A percentile compares a stretch with the other conserved stretches of the same genome.
These are phyloP conservation scores for Anadara kagoshimensis DNA, from an alignment of 1,140 invertebrate species.

Conservation along the genomic window DNA sequence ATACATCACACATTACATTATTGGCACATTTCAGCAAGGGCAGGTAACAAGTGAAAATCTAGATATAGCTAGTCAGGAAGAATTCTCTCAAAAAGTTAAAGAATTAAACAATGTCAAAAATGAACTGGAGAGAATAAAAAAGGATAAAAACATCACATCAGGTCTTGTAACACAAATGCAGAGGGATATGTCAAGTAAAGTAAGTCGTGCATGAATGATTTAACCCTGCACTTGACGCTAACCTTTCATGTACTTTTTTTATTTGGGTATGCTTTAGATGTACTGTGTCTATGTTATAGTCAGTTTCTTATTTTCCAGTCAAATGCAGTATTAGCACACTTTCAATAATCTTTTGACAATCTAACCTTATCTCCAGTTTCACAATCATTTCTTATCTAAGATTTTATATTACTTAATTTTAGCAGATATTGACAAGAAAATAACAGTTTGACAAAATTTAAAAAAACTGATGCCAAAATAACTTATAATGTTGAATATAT, in stretches of 20 bases:
- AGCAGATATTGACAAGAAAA: no score
- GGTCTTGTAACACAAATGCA: slow-evolving; percentile 74
- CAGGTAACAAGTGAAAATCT: no score
- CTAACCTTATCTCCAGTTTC: no score
- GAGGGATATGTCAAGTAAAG: slow-evolving; percentile 72
- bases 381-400: no score
- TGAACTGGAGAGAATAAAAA: slow-evolving; percentile 71
- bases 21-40: no score
- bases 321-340: no score
- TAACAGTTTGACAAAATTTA: no score
- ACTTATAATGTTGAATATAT: no score
- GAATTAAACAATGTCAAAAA: slow-evolving; percentile 60
- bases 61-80: not conserved
- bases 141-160: slow-evolving; percentile 73
- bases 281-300: not conserved
- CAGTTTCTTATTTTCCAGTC: not conserved
- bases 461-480: no score
- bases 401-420: no score
- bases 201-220: slow-evolving; percentile 37
- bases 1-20: not conserved
- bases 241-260: not conserved
- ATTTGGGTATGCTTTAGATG: not conserved
- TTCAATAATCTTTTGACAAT: no score
- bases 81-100: slow-evolving; percentile 28
- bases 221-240: not conserved